phyloP scores from a whole-genome alignment of 1,140 invertebrate species.

The Eufriesea mexicana region DNA sequence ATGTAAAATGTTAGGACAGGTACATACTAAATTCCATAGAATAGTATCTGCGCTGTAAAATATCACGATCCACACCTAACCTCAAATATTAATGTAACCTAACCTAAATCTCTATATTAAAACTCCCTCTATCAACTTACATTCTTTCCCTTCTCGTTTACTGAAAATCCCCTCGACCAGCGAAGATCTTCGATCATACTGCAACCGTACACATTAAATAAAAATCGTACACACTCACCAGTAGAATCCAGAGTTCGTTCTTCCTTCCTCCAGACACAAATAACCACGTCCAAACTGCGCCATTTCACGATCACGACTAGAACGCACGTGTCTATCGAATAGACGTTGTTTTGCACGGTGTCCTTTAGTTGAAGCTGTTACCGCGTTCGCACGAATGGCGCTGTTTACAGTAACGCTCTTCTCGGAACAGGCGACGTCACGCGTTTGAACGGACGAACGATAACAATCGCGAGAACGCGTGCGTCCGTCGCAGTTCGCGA shows the following conservation, averaged over 20 bases:
- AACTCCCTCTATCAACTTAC: too few relatives aligned
- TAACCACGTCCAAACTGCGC: not conserved
- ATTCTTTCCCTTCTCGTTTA: too few relatives aligned
- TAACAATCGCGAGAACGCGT: constrained; percentile 50
- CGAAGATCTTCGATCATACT: too few relatives aligned
- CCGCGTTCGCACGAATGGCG: constrained; percentile 35
- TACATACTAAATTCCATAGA: too few relatives aligned
- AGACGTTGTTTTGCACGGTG: constrained; percentile 50
- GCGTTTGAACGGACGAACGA: constrained; percentile 16
- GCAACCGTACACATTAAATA: too few relatives aligned
- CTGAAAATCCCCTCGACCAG: too few relatives aligned
- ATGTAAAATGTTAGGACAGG: too few relatives aligned
- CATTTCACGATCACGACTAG: not conserved
- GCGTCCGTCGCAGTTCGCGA: not conserved
- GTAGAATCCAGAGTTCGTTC: too few relatives aligned
- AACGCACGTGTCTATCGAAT: constrained; percentile 45
- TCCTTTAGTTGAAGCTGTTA: constrained; percentile 42
- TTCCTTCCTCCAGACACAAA: not conserved
- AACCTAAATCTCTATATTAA: too few relatives aligned
- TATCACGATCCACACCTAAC: too few relatives aligned
- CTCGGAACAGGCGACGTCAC: constrained; percentile 20
- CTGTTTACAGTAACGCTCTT: constrained; percentile 45
- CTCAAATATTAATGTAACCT: too few relatives aligned
- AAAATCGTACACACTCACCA: not conserved
- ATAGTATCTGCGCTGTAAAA: too few relatives aligned